Percentiles rank a stretch among this genome's conserved stretches.
Evolutionary conservation across 2,888 invertebrate species (phyloP).

Genomic region (Itoplectis maculator): DNA sequence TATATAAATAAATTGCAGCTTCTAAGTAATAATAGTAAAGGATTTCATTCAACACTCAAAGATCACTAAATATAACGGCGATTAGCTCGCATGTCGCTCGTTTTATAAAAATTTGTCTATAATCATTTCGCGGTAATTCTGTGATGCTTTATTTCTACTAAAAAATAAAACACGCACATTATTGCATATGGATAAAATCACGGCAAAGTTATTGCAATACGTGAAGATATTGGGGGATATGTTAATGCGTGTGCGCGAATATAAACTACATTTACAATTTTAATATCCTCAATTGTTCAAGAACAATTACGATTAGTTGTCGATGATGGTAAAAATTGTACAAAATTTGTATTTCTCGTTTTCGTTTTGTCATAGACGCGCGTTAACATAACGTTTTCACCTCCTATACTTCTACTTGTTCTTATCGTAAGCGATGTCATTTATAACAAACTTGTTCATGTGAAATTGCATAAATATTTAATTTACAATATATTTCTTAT

Average conservation of each 20-base stretch:
- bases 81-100: neutral
- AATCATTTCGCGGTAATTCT: neutral
- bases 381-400: neutral
- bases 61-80: neutral
- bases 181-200: constrained; percentile 9
- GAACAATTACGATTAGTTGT: constrained; percentile 33
- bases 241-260: constrained; percentile 41
- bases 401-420: neutral
- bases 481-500: constrained; percentile 60
- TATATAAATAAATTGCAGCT: constrained; percentile 14
- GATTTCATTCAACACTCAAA: constrained; percentile 3
- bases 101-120: constrained; percentile 3
- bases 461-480: constrained; percentile 33
- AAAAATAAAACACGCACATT: constrained; percentile 18
- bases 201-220: constrained; percentile 6
- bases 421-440: constrained; percentile 30
- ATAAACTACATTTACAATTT: constrained; percentile 40
- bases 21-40: neutral
- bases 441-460: constrained; percentile 6
- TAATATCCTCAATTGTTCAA: constrained; percentile 25
- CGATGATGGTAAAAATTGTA: constrained; percentile 44
- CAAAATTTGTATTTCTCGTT: constrained; percentile 31
- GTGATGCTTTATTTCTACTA: neutral
- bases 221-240: constrained; percentile 25
- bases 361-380: neutral